These are phyloP conservation scores for Cygnus atratus DNA, from an alignment of 2,113 vertebrate genomes.

Conservation along the genomic window DNA sequence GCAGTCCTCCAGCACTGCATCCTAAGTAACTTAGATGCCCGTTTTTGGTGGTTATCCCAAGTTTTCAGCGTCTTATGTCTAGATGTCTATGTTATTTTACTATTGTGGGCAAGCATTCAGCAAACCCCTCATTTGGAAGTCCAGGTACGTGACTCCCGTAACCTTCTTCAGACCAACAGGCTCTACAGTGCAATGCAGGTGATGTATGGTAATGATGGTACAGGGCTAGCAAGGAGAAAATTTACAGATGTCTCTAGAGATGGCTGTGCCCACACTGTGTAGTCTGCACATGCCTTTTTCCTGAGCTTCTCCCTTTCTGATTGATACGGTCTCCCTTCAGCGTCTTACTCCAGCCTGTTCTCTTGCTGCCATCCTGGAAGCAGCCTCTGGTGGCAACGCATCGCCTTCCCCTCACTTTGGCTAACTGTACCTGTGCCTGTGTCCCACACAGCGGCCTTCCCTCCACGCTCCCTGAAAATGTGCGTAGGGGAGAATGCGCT, in stretches of 20 bases:
- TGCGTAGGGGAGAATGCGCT: neutral
- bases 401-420: neutral
- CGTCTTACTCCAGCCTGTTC: neutral
- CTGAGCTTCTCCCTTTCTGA: neutral
- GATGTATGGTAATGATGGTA: neutral
- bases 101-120: neutral
- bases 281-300: neutral
- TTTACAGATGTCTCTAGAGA: neutral
- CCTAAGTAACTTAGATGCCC: neutral
- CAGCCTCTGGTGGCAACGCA: neutral
- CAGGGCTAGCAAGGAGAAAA: neutral
- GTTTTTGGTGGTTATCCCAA: neutral
- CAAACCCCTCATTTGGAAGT: neutral
- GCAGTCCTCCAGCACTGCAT: neutral
- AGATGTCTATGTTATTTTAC: neutral
- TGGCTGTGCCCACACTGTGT: neutral
- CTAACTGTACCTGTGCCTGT: neutral
- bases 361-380: neutral
- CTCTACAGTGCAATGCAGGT: neutral
- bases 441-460: neutral
- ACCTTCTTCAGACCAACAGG: neutral
- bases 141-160: neutral
- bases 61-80: neutral
- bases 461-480: neutral
- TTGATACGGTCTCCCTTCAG: accelerated